Evolutionary conservation across 2,797 vertebrate genomes (phyloP), one percentile per base, ranked within the genome.

Genomic region (Galago senegalensis): DNA sequence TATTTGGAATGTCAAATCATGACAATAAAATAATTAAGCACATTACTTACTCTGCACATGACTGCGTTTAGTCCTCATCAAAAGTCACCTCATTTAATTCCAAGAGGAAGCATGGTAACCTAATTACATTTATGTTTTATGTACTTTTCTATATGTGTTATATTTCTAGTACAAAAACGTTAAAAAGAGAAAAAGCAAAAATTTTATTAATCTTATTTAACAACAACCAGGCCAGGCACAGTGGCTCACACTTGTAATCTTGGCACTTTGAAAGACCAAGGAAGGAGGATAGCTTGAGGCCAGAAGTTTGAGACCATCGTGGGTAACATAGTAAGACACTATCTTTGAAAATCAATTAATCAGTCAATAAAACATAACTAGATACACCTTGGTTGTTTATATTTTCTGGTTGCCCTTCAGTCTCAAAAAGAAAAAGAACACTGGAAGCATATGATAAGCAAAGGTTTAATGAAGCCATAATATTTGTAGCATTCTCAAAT

Each of bases 381-480:
- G 65, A 76, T 82, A 23, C 2, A 82, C 5, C 12, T 43, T 84
- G 70, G 34, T 93, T 90, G 40, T 88, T 85, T 84, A 29, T 75
- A 77, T 87, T 93, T 34, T 93, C 49, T 93, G 58, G 58, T 91
- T 89, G 81, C 37, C 58, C 81, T 72, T 93, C 31, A 73, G 20
- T 88, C 37, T 83, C n/a, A 94, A 79, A 79, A 82, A 70, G 70
- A 79, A 79, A 82, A 70, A 70, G 75, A 95, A 60, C 67, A 94
- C 4, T 46, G 46, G n/a, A 69, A 91, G 14, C 76, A 87, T 27
- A 67, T 49, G 40, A 87, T 27, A 67, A 43, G 40, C 18, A 91
- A 85, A 21, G 93, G 84, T 95, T 94, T 95, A 95, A 95, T 84
- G 61, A 94, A 95, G 46, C 16, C 20, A 72, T 31, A 86, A 16